Evolutionary conservation across 2,113 vertebrate genomes (phyloP).

Genomic region (Pachycephala philippinensis): DNA sequence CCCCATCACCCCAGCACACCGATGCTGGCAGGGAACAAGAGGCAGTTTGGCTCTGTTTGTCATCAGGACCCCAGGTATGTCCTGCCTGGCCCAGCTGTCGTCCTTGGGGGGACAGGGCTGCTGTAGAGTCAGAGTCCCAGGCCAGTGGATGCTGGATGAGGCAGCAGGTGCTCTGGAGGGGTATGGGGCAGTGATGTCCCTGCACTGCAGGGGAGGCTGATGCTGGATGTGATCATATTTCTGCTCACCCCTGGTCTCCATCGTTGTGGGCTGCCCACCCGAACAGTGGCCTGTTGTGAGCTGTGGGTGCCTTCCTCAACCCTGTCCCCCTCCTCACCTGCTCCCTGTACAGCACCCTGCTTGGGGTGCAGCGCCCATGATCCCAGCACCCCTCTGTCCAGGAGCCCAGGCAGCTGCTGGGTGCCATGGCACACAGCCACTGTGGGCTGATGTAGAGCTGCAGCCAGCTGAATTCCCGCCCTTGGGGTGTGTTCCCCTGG

Average conservation of each 20-base stretch:
- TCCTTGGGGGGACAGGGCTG: neutral
- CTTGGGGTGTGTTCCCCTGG: neutral
- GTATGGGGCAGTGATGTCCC: neutral
- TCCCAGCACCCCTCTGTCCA: neutral
- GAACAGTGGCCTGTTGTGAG: neutral
- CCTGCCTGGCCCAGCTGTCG: neutral
- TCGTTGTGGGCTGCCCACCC: neutral
- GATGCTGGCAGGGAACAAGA: conserved; percentile 76
- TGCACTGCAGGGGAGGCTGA: neutral
- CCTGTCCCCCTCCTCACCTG: neutral
- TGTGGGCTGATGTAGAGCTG: neutral
- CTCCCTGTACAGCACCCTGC: neutral
- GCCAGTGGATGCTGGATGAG: neutral
- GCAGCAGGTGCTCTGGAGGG: neutral
- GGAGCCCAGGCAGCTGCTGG: neutral
- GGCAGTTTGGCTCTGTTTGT: conserved; percentile 91
- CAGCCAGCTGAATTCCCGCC: neutral
- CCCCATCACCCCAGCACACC: conserved; percentile 85
- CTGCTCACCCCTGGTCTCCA: neutral
- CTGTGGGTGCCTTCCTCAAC: neutral
- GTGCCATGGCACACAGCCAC: neutral
- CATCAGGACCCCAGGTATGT: conserved; percentile 94
- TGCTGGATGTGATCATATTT: neutral
- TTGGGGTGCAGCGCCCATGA: rapidly evolving
- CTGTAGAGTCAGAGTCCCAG: neutral